Evolutionary conservation across 2,113 vertebrate species (phyloP).

Genomic region (Passer domesticus): DNA sequence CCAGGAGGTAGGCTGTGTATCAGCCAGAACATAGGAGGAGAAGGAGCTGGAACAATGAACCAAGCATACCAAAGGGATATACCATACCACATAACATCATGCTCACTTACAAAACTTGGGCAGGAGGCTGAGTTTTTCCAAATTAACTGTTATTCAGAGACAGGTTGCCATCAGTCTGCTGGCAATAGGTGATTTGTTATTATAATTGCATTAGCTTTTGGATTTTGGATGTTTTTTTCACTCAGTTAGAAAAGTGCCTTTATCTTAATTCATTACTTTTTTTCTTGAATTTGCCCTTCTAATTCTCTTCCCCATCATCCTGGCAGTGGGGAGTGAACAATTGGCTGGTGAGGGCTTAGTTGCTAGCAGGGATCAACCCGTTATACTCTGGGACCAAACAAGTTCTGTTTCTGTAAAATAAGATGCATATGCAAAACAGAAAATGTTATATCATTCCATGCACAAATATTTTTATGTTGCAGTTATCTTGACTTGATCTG

Average conservation of each 20-base stretch:
- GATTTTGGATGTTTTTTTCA: accelerated
- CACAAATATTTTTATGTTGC: background rate
- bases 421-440: background rate
- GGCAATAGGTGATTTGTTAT: background rate
- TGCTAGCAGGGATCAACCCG: background rate
- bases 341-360: background rate
- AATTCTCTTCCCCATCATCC: background rate
- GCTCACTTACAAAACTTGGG: background rate
- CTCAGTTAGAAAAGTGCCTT: background rate
- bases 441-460: background rate
- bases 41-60: background rate
- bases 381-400: background rate
- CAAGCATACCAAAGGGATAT: background rate
- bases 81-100: background rate
- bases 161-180: background rate
- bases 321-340: background rate
- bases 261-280: background rate
- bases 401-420: background rate
- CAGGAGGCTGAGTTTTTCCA: background rate
- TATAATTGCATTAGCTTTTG: background rate
- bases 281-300: background rate
- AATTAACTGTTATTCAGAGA: background rate
- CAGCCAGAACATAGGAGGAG: background rate
- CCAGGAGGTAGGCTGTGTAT: background rate
- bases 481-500: background rate